Evolutionary conservation across 2,888 invertebrate species (phyloP), one percentile per base, ranked within the genome.

Genomic region (Saturnia pavonia): DNA sequence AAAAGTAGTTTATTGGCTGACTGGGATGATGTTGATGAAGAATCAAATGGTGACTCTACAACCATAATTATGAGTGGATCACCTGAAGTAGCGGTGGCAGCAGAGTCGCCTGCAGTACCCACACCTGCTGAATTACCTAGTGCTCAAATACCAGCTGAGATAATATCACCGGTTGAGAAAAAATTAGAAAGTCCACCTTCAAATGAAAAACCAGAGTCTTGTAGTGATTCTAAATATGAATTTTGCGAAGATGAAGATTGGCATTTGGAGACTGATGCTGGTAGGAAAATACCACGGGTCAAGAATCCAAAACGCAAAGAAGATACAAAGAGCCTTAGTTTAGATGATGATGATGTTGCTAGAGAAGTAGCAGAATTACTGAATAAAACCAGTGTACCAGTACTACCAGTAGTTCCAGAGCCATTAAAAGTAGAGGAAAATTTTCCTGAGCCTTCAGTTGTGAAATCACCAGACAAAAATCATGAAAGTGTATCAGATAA

Each of bases 241-340:
- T 97, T 97, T 84, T 96, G 96, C 76, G 96, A 97, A 74, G 96
- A 97, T 76, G 95, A 96, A 82, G 95, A 94, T 79, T 94, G 95
- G 92, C 92, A 94, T 16, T 89, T 94, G 71, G 94, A 95, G 79
- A 89, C 91, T 34, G 94, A 92, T 75, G 91, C 85, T 45, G 94
- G 96, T 19, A 91, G 96, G 74, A 96, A 96, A 90, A 96, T 96
- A 76, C 96, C 96, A 0, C 90, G 96, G 70, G 94, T 96, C 4
- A 92, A 91, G 74, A 94, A 92, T 80, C 88, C 91, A 8, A 89
- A 90, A 78, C 84, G 89, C 67, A 91, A 89, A 75, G 90, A 91
- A 68, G 91, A 91, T 67, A 81, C 88, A 6, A 92, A 92, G 75
- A 91, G 91, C 73, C 70, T 90, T 42, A 92, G 90, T 77, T 78